A percentile compares a stretch with the other conserved stretches of the same genome.
These are phyloP conservation scores for Meandrina meandrites DNA, from an alignment of 92 coral and sea anemone genomes.

Conservation along the genomic window DNA sequence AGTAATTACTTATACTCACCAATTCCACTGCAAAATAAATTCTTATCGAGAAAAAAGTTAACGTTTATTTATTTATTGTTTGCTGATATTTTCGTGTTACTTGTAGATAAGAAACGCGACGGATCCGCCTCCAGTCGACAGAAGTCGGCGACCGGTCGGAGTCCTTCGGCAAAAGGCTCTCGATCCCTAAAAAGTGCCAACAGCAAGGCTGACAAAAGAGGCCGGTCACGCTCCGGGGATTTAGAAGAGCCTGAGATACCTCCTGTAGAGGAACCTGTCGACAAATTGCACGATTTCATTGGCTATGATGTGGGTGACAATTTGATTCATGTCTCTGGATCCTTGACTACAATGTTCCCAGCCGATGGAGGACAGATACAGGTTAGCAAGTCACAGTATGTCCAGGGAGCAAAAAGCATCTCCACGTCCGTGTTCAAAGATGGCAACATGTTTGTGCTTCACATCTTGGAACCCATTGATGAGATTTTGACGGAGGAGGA, in stretches of 20 bases:
- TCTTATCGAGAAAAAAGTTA: no score
- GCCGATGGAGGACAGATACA: constrained; percentile 92
- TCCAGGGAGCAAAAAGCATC: constrained; percentile 79
- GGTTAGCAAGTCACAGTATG: constrained; percentile 74
- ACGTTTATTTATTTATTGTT: no score
- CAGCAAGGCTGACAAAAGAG: constrained; percentile 63
- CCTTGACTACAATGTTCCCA: constrained; percentile 89
- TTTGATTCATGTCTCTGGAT: constrained; percentile 90
- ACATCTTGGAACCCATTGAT: constrained; percentile 85
- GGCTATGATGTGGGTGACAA: constrained; percentile 98
- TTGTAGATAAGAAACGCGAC: constrained; percentile 74
- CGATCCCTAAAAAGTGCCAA: constrained; percentile 77
- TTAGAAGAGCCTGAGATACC: constrained; percentile 61
- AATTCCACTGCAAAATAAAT: no score
- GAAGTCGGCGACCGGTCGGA: constrained; percentile 69
- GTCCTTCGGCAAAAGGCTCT: constrained; percentile 82
- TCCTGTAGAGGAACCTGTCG: constrained; percentile 56
- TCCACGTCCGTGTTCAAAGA: constrained; percentile 87
- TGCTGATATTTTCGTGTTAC: not conserved
- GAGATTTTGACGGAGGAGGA: constrained; percentile 71
- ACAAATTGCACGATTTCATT: constrained; percentile 77
- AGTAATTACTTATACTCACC: not conserved
- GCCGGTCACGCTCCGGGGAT: constrained; percentile 70
- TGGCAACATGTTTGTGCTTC: constrained; percentile 85
- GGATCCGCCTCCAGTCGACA: constrained; percentile 78